A percentile compares a stretch with the other conserved stretches of the same genome.
Conservation (phyloP, 2,797 vertebrate genomes). For the Eulemur mongoz region DNA sequence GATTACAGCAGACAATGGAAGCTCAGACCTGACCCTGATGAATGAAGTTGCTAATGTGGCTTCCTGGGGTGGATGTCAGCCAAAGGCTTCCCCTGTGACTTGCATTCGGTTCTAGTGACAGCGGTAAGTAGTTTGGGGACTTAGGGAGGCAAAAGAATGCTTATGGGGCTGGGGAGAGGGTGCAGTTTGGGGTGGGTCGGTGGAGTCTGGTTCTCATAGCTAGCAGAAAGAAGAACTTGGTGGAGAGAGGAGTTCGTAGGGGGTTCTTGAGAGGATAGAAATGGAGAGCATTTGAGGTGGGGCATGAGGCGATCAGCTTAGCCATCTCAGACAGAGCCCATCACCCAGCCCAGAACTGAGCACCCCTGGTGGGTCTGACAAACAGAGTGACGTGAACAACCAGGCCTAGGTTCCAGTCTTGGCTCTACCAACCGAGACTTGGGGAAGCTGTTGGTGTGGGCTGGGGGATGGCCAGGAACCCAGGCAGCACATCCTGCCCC, state of each 20-base stretch:
- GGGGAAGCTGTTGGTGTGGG: not conserved
- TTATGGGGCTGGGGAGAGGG: not conserved
- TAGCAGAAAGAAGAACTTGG: not conserved
- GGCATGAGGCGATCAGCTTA: not conserved
- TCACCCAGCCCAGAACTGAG: not conserved
- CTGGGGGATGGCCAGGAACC: not conserved
- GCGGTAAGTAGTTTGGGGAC: not conserved
- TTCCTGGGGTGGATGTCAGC: slow-evolving; percentile 35
- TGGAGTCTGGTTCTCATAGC: not conserved
- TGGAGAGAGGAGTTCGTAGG: not conserved
- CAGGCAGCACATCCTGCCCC: not conserved
- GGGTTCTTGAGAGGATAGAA: too few species aligned
- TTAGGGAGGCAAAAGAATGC: not conserved
- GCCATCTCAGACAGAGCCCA: not conserved
- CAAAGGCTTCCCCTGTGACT: slow-evolving; percentile 22
- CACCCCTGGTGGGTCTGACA: not conserved
- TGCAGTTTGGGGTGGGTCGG: not conserved
- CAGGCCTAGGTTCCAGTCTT: not conserved
- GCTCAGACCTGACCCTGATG: slow-evolving; percentile 14
- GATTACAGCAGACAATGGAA: slow-evolving; percentile 31
- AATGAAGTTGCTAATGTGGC: slow-evolving; percentile 43
- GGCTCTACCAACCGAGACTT: not conserved
- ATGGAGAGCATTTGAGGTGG: not conserved
- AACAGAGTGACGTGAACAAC: not conserved
- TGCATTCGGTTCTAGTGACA: slow-evolving; percentile 19